phyloP scores from a whole-genome alignment of 2,888 invertebrate genomes.

The Catotricha subobsoleta region DNA sequence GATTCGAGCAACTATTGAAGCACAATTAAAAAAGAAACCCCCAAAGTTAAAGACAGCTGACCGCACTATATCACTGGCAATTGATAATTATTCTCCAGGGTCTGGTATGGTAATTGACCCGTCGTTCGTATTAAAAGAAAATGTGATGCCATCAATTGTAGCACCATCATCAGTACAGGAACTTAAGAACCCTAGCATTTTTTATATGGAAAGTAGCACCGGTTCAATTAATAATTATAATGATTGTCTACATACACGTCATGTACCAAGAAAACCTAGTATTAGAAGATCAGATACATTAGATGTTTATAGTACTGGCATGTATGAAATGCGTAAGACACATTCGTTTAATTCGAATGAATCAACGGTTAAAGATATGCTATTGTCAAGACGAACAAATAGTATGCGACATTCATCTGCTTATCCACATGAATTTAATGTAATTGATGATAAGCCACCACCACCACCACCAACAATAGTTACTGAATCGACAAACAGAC shows the following conservation, averaged over 20 bases:
- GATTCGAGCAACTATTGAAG: slow-evolving; percentile 21
- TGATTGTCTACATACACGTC: slow-evolving; percentile 15
- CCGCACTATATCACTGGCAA: slow-evolving; percentile 29
- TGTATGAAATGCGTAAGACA: slow-evolving; percentile 30
- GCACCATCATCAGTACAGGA: slow-evolving; percentile 2
- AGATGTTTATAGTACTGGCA: slow-evolving; percentile 25
- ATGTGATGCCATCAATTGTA: slow-evolving; percentile 18
- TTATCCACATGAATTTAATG: slow-evolving; percentile 18
- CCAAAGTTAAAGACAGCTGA: slow-evolving; percentile 30
- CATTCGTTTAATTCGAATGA: slow-evolving; percentile 30
- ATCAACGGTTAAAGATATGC: neutral
- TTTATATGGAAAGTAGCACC: slow-evolving; percentile 7
- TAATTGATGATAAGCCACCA: neutral
- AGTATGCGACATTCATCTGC: slow-evolving; percentile 23
- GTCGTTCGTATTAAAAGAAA: slow-evolving; percentile 12
- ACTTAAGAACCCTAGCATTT: slow-evolving; percentile 5
- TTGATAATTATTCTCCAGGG: slow-evolving; percentile 27
- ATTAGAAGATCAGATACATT: slow-evolving; percentile 30
- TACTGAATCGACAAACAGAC: slow-evolving; percentile 22
- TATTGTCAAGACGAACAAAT: slow-evolving; percentile 22
- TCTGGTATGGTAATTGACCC: slow-evolving; percentile 4
- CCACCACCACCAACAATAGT: neutral
- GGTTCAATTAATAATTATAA: neutral
- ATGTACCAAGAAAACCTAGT: slow-evolving; percentile 22
- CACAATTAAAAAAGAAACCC: slow-evolving; percentile 16